Evolutionary conservation across 2,888 invertebrate species (phyloP).

Genomic region (Furcula furcula): DNA sequence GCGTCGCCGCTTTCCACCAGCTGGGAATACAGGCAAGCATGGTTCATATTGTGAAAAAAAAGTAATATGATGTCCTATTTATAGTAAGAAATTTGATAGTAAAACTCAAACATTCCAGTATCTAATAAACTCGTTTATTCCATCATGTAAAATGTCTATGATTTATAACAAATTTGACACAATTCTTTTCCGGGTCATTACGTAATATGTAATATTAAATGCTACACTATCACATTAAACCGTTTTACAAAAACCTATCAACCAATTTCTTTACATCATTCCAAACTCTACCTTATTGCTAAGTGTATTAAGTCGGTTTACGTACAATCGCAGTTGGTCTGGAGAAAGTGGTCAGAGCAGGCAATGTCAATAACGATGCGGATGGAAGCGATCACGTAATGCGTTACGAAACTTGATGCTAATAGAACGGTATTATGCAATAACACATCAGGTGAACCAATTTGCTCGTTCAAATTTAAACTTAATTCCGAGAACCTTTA

Average conservation of each 20-base stretch:
- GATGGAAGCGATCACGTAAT: conserved; percentile 41
- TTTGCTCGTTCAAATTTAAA: background rate
- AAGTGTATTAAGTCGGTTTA: background rate
- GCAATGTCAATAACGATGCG: conserved; percentile 40
- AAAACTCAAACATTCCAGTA: too few species aligned
- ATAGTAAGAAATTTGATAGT: too few species aligned
- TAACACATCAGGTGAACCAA: background rate
- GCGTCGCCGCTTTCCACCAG: too few species aligned
- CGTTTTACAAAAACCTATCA: conserved; percentile 7
- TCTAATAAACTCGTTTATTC: too few species aligned
- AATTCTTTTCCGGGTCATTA: conserved; percentile 19
- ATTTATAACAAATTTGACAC: conserved; percentile 3
- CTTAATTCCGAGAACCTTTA: too few species aligned
- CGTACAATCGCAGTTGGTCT: conserved; percentile 13
- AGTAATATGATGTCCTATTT: too few species aligned
- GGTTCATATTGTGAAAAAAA: too few species aligned
- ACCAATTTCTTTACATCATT: conserved; percentile 23
- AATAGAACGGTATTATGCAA: background rate
- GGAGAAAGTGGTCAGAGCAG: conserved; percentile 40
- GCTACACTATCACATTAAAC: conserved; percentile 6
- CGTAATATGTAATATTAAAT: conserved; percentile 9
- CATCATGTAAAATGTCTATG: background rate
- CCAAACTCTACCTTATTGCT: background rate
- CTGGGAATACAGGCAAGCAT: too few species aligned
- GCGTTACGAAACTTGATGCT: conserved; percentile 36